Percentiles rank a stretch among this genome's conserved stretches.
These are phyloP conservation scores for Calonectris borealis DNA, from an alignment of 2,113 vertebrate species.

Conservation along the genomic window DNA sequence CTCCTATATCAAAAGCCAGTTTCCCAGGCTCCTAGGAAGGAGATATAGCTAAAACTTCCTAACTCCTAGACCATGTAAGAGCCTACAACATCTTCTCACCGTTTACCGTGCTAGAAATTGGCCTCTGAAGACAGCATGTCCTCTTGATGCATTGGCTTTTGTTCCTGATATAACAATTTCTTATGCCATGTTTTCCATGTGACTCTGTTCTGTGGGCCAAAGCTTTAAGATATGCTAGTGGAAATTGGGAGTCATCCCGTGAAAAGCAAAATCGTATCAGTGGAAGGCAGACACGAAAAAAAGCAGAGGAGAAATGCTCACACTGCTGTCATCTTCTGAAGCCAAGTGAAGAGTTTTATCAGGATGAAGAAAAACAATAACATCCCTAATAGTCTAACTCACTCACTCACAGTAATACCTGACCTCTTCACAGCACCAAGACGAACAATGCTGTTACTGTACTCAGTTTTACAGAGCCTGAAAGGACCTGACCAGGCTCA, in stretches of 20 bases:
- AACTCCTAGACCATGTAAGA: neutral
- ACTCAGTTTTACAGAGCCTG: neutral
- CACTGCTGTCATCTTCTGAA: neutral
- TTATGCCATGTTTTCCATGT: neutral
- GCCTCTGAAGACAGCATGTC: neutral
- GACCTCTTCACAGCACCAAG: neutral
- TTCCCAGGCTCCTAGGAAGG: neutral
- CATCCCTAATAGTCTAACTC: neutral
- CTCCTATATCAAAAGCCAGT: neutral
- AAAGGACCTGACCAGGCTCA: neutral
- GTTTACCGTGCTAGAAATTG: neutral
- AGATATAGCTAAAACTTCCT: neutral
- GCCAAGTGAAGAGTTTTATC: neutral
- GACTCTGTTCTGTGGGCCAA: neutral
- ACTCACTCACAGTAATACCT: neutral
- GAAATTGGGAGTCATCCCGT: neutral
- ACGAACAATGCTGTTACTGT: neutral
- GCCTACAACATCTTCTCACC: neutral
- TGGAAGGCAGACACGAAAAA: neutral
- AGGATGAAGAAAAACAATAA: neutral
- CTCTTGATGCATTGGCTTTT: neutral
- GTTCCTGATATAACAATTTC: neutral
- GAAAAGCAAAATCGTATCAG: neutral
- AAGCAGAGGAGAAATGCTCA: neutral
- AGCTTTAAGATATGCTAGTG: neutral